Evolutionary conservation across 1,140 invertebrate species (phyloP), one percentile per base, ranked within the genome.

Genomic region (Eufriesea mexicana): DNA sequence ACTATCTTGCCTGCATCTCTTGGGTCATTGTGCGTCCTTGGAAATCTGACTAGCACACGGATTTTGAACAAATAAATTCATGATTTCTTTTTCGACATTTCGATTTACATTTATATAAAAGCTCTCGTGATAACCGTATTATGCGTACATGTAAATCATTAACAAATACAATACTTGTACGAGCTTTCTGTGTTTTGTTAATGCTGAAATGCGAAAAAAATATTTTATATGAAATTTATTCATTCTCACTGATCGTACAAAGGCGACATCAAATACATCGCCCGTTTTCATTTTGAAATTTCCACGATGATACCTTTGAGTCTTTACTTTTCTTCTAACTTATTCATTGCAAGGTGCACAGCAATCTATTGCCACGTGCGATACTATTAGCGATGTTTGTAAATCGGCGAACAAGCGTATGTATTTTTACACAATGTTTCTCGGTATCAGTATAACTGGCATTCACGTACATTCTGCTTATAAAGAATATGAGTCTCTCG

Each of bases 11-110:
- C 84, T 86, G 57, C 76, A 71, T 87, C 68, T 85, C 68, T 90
- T 18, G 84, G 59, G 64, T 86, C 79, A 91, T 92, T 92, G 89
- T 91, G 91, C 90, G 86, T 92, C 89, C 86, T 89, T 90, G 83
- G 86, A 89, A 89, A 90, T 89, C 79, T 93, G 92, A 93, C 92
- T 93, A 93, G 92, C 92, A 92, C 90, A 89, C 89, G 72, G 62
- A 83, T 82, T 79, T 79, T 51, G 68, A 79, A 86, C 74, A 66
- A 89, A 86, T 89, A 89, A 82, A 84, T 83, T 86, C 79, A 70
- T 54, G 45, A n/a, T 83, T 72, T 86, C 57, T 23, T 61, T 73
- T 71, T 61, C 28, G 49, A 67, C 54, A 68, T 67, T 67, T 57
- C 78, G 28, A 51, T 28, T 14, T 67, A 35, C 16, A 28, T 55